phyloP scores from a whole-genome alignment of 1,140 invertebrate genomes.

The Portunus trituberculatus region DNA sequence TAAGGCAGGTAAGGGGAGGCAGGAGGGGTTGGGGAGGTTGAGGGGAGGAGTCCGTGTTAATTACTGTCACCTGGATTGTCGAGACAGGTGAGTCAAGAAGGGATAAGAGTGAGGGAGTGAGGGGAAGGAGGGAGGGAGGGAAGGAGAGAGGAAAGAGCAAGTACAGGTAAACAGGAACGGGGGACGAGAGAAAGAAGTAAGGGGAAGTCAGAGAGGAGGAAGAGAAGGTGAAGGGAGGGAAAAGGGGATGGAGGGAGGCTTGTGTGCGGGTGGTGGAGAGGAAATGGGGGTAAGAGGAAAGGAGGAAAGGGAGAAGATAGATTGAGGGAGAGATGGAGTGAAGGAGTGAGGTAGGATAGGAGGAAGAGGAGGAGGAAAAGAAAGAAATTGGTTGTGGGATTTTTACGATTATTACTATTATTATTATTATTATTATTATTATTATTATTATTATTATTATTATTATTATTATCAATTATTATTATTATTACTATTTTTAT shows the following conservation, averaged over 20 bases:
- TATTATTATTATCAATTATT: neutral
- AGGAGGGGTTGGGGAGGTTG: neutral
- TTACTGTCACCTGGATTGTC: neutral
- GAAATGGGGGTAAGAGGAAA: no score
- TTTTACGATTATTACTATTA: no score
- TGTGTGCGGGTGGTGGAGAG: no score
- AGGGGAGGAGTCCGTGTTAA: neutral
- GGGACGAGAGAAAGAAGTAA: no score
- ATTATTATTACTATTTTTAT: neutral
- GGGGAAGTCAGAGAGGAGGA: no score
- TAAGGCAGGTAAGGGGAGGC: neutral
- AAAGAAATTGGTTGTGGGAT: no score
- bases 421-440: no score
- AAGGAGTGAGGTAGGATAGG: neutral
- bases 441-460: neutral
- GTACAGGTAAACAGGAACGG: no score
- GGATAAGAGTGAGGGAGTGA: neutral
- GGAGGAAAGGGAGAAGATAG: neutral
- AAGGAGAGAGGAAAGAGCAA: neutral
- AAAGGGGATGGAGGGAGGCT: no score
- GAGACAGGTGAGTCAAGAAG: constrained; percentile 1
- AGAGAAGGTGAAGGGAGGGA: no score
- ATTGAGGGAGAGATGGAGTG: neutral
- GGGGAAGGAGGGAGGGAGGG: neutral
- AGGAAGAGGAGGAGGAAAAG: no score